A percentile compares a stretch with the other conserved stretches of the same genome.
phyloP scores from a whole-genome alignment of 2,113 vertebrate species.

The Pollimyrus isidori region DNA sequence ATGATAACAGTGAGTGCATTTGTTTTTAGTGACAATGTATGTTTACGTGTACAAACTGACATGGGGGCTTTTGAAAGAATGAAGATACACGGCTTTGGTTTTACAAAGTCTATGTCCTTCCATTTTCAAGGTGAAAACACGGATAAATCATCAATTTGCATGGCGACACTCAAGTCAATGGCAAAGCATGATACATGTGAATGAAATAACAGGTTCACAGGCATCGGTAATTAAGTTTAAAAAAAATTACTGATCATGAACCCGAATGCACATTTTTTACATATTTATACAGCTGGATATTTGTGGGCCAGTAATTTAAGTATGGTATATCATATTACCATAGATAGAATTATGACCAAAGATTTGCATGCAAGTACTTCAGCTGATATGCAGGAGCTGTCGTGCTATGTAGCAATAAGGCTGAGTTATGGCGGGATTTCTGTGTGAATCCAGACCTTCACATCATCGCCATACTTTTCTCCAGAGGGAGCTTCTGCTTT shows the following conservation, averaged over 20 bases:
- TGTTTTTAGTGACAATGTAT: not conserved
- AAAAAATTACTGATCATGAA: not conserved
- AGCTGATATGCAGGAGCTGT: not conserved
- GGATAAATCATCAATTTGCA: not conserved
- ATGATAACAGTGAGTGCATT: not conserved
- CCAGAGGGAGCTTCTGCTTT: not conserved
- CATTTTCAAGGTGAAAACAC: not conserved
- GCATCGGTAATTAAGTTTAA: not conserved
- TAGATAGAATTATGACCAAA: not conserved
- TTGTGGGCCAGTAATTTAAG: not conserved
- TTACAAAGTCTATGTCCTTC: not conserved
- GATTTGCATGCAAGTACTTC: not conserved
- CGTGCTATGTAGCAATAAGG: not conserved
- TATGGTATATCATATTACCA: not conserved
- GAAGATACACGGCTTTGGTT: not conserved
- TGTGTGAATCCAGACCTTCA: not conserved
- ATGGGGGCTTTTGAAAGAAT: not conserved
- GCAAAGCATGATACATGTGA: not conserved
- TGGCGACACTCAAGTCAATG: not conserved
- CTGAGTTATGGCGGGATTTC: not conserved
- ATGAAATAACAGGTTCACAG: not conserved
- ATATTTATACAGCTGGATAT: not conserved
- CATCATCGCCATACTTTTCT: not conserved
- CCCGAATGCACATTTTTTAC: not conserved
- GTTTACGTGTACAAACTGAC: not conserved